Evolutionary conservation across 2,888 invertebrate genomes (phyloP).

Genomic region (Pristionchus entomophagus): DNA sequence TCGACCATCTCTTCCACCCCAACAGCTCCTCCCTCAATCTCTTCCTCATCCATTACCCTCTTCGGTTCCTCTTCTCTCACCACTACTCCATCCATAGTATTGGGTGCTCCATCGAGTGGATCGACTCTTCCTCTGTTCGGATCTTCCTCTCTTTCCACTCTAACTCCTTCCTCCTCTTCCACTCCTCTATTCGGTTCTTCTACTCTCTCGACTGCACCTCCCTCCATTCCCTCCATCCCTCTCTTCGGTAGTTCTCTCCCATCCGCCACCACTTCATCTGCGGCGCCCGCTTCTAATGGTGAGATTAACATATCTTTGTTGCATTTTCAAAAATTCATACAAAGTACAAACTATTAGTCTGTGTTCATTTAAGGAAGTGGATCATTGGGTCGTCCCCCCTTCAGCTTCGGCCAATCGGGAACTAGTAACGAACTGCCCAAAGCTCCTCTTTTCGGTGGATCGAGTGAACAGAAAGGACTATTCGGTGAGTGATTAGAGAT

Average conservation of each 20-base stretch:
- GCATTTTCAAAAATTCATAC: not conserved
- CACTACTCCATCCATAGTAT: not conserved
- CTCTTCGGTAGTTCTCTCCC: not conserved
- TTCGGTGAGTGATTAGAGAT: not conserved
- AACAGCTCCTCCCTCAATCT: not conserved
- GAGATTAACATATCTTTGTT: not conserved
- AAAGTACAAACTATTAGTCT: not conserved
- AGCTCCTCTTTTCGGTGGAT: not conserved
- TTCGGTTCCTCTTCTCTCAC: not conserved
- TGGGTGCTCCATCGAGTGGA: not conserved
- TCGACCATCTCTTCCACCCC: not conserved
- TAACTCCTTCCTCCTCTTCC: not conserved
- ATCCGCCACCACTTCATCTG: not conserved
- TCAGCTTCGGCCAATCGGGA: not conserved
- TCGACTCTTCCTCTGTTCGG: constrained; percentile 9
- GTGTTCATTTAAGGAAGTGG: not conserved
- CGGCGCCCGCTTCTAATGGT: not conserved
- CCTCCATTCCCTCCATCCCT: not conserved
- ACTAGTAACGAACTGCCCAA: no score
- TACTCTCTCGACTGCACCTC: not conserved
- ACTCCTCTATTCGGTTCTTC: constrained; percentile 23
- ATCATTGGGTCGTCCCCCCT: not conserved
- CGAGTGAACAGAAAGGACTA: not conserved
- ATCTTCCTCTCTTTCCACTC: not conserved
- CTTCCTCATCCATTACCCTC: not conserved